phyloP scores from a whole-genome alignment of 2,113 vertebrate species.

The Tychaedon coryphoeus region DNA sequence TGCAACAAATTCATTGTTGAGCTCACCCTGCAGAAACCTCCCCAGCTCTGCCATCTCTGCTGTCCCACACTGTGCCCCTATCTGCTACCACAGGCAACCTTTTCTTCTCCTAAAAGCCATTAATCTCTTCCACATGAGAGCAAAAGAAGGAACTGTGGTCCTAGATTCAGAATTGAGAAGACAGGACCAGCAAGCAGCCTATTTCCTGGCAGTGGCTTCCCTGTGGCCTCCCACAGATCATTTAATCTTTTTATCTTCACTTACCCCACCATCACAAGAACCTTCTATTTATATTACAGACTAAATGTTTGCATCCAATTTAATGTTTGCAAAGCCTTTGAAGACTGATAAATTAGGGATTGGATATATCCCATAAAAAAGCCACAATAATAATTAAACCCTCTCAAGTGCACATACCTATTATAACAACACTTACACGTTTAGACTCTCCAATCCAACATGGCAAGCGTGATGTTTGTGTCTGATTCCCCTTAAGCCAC shows the following conservation, averaged over 20 bases:
- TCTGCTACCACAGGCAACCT: not conserved
- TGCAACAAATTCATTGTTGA: fast-evolving
- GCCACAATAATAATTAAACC: slow-evolving; percentile 42
- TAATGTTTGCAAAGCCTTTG: slow-evolving; percentile 16
- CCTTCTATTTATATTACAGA: slow-evolving; percentile 43
- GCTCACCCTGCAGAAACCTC: not conserved
- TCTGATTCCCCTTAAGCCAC: not conserved
- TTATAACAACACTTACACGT: not conserved
- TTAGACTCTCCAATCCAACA: not conserved
- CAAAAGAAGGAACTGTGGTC: not conserved
- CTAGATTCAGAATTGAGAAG: not conserved
- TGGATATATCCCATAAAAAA: slow-evolving; percentile 19
- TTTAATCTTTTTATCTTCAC: slow-evolving; percentile 35
- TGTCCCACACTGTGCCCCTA: fast-evolving
- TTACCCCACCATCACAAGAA: slow-evolving; percentile 1
- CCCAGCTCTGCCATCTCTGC: not conserved
- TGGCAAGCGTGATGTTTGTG: not conserved
- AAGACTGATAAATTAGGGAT: slow-evolving; percentile 12
- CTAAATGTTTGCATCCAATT: not conserved
- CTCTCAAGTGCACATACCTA: slow-evolving; percentile 14
- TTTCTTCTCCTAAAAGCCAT: not conserved
- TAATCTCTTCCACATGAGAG: not conserved
- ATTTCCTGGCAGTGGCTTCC: not conserved
- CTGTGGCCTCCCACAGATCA: not conserved
- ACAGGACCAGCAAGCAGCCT: not conserved